Percentiles rank a stretch among this genome's conserved stretches.
Conservation (phyloP, 2,888 invertebrate species). For the Druceiella hillmani region DNA sequence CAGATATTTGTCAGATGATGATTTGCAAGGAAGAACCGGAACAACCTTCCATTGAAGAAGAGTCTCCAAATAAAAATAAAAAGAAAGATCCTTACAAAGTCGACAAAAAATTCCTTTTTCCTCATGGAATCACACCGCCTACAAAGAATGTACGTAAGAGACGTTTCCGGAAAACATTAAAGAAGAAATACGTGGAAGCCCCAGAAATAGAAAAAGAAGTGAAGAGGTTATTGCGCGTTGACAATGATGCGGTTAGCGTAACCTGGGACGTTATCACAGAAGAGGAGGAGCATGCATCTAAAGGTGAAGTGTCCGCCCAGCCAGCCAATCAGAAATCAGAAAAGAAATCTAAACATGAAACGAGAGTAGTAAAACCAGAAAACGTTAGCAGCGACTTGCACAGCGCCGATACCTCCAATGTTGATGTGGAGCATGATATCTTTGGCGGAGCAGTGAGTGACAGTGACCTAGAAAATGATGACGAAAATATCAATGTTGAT, state of each 20-base stretch:
- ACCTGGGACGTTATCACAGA: conserved; percentile 88
- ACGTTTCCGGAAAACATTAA: conserved; percentile 89
- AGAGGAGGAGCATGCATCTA: conserved; percentile 64
- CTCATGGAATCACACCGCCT: conserved; percentile 94
- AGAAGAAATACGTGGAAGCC: conserved; percentile 95
- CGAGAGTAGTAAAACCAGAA: conserved; percentile 13
- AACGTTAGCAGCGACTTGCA: conserved; percentile 22
- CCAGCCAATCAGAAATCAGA: conserved; percentile 31
- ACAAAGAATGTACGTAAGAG: conserved; percentile 91
- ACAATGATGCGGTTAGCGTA: conserved; percentile 87
- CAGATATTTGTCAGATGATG: conserved; percentile 91
- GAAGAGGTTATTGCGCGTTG: conserved; percentile 81
- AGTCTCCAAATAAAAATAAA: conserved; percentile 71
- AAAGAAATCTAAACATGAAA: conserved; percentile 35
- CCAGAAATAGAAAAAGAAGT: conserved; percentile 99
- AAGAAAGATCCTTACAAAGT: conserved; percentile 76
- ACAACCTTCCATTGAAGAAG: conserved; percentile 67
- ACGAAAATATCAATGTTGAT: conserved; percentile 68
- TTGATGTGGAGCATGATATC: conserved; percentile 66
- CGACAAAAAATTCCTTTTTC: conserved; percentile 90
- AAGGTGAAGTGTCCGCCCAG: conserved; percentile 30
- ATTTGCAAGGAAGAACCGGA: conserved; percentile 88
- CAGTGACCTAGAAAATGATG: conserved; percentile 70
- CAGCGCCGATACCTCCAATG: conserved; percentile 36
- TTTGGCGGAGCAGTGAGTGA: conserved; percentile 93